Conservation (phyloP, 2,113 vertebrate species). For the Tragelaphus scriptus region DNA sequence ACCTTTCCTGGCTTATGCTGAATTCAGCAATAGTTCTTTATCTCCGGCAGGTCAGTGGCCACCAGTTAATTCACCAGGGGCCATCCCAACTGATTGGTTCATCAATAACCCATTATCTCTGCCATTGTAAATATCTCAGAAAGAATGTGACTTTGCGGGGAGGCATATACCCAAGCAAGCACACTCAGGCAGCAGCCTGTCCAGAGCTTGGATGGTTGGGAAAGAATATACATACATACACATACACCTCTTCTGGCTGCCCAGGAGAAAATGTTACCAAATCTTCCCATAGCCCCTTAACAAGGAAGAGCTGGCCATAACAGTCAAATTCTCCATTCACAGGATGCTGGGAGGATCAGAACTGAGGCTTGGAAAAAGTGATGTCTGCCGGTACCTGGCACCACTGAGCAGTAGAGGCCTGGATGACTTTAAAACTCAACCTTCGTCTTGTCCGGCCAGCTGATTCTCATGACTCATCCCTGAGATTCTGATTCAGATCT, state of each 20-base stretch:
- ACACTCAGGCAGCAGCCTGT: not conserved
- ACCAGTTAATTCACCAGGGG: conserved; percentile 68
- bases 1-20: conserved; percentile 45
- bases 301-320: not conserved
- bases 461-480: not conserved
- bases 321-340: not conserved
- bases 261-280: not conserved
- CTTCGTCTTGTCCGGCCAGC: not conserved
- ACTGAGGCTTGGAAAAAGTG: not conserved
- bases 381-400: accelerated
- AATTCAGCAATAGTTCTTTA: conserved; percentile 62
- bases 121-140: conserved; percentile 67
- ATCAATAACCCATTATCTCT: conserved; percentile 77
- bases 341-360: not conserved
- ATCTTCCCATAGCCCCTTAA: not conserved
- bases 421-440: not conserved
- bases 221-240: not conserved
- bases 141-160: conserved; percentile 48
- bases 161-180: conserved; percentile 23
- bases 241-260: not conserved
- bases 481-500: not conserved
- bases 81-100: conserved; percentile 66
- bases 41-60: conserved; percentile 52
- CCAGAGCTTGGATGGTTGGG: not conserved
- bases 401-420: too few species aligned